Evolutionary conservation across 2,888 invertebrate species (phyloP).

Genomic region (Creontiades dilutus): DNA sequence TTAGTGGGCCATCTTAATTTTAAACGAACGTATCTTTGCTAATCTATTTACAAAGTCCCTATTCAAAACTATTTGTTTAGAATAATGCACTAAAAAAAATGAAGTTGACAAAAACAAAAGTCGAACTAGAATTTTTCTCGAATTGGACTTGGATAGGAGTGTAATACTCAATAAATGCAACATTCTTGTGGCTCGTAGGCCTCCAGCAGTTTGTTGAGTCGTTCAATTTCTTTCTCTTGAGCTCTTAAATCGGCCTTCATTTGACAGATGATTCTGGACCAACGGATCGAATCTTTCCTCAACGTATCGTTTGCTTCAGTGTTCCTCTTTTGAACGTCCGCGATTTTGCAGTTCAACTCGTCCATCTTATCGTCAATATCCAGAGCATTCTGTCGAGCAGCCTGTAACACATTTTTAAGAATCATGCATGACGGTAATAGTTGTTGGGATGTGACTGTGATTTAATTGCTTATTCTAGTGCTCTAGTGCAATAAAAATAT

Average conservation of each 20-base stretch:
- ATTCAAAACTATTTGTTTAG: no score
- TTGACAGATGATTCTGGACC: conserved; percentile 55
- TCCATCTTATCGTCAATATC: conserved; percentile 60
- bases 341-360: conserved; percentile 42
- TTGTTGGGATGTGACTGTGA: no score
- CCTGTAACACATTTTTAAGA: background rate
- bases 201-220: background rate
- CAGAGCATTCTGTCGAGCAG: conserved; percentile 34
- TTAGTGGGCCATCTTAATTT: no score
- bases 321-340: conserved; percentile 39
- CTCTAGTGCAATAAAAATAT: no score
- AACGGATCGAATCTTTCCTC: conserved; percentile 28
- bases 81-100: no score
- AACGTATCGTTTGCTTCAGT: conserved; percentile 48
- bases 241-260: conserved; percentile 59
- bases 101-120: no score
- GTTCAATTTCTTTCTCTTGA: conserved; percentile 41
- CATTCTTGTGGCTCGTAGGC: background rate
- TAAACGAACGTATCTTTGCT: no score
- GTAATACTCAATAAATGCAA: background rate
- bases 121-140: no score
- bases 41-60: no score
- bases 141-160: no score
- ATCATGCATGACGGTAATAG: no score
- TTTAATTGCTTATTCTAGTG: no score